Percentiles rank a stretch among this genome's conserved stretches.
Conservation (phyloP, 2,797 vertebrate species). For the Acrocephalus scirpaceus region DNA sequence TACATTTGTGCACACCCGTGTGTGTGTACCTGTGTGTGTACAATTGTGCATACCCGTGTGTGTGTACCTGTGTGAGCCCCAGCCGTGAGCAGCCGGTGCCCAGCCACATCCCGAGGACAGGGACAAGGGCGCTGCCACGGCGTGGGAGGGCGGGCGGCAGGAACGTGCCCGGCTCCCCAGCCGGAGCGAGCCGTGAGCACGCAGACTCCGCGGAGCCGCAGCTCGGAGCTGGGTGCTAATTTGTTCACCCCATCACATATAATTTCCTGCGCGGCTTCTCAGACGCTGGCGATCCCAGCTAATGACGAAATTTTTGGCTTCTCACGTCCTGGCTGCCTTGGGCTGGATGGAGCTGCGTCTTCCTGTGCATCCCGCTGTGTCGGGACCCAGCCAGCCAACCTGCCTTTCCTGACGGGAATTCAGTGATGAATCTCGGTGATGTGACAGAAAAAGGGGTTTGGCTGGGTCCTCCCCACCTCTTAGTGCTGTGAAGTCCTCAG, state of each 20-base stretch:
- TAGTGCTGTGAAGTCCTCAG: accelerated
- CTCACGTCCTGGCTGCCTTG: not conserved
- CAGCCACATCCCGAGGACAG: not conserved
- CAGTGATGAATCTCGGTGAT: not conserved
- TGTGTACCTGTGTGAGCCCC: not conserved
- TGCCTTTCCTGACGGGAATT: not conserved
- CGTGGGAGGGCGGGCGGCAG: not conserved
- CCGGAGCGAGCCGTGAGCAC: accelerated
- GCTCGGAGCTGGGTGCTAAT: not conserved
- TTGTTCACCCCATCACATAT: not conserved
- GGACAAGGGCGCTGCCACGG: accelerated
- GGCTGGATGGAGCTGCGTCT: not conserved
- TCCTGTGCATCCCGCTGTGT: not conserved
- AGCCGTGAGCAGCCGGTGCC: not conserved
- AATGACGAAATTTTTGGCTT: not conserved
- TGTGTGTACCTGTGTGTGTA: not conserved
- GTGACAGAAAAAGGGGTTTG: not conserved
- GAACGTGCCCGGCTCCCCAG: not conserved
- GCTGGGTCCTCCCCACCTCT: not conserved
- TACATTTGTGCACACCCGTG: too few species aligned
- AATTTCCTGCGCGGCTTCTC: constrained; percentile 17
- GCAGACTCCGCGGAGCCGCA: not conserved
- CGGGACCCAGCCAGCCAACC: not conserved
- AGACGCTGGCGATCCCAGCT: not conserved
- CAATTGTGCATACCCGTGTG: not conserved